phyloP scores from a whole-genome alignment of 2,113 vertebrate genomes.

The Picathartes gymnocephalus region DNA sequence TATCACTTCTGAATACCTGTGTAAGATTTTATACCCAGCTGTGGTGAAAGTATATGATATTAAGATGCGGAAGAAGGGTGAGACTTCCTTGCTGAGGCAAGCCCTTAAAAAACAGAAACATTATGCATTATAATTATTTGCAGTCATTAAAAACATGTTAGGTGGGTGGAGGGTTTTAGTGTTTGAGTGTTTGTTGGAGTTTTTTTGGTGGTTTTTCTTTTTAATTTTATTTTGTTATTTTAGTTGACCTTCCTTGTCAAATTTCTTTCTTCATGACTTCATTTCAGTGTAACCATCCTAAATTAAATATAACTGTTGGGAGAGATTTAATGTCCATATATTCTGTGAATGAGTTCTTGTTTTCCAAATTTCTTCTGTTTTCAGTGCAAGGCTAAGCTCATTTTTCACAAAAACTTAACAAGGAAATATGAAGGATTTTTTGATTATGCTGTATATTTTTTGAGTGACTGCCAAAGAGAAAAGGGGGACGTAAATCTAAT shows the following conservation, averaged over 20 bases:
- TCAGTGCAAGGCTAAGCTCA: not conserved
- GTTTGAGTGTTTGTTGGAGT: accelerated
- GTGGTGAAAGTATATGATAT: not conserved
- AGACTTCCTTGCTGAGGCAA: not conserved
- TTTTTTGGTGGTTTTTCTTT: not conserved
- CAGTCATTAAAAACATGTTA: not conserved
- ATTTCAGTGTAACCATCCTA: not conserved
- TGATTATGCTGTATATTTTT: not conserved
- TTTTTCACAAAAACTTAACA: not conserved
- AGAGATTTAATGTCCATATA: not conserved
- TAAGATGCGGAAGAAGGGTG: not conserved
- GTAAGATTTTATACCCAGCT: not conserved
- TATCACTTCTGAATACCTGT: not conserved
- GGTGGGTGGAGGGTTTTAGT: accelerated
- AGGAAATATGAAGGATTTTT: not conserved
- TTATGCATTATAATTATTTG: not conserved
- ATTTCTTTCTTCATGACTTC: not conserved
- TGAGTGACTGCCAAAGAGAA: not conserved
- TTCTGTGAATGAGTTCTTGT: not conserved
- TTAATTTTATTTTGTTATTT: not conserved
- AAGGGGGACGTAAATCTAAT: not conserved
- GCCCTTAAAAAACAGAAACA: not conserved
- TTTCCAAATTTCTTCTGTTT: not conserved
- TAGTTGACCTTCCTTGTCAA: not conserved
- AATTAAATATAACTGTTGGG: not conserved